Conservation (phyloP, 2,113 vertebrate species). For the Regulus satrapa region DNA sequence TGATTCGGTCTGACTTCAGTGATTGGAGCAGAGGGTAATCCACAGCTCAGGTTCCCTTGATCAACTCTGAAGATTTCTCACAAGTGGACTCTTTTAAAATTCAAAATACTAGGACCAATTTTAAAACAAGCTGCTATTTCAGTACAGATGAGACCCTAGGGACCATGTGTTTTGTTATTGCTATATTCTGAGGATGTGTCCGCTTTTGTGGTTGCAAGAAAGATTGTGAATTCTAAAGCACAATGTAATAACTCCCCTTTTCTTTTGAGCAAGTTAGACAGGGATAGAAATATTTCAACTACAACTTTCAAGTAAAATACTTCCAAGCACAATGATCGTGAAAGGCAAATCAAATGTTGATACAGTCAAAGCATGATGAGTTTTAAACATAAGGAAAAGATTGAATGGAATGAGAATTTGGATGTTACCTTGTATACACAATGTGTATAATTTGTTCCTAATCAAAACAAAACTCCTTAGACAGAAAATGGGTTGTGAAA, state of each 20-base stretch:
- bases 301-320: neutral
- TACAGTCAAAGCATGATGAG: neutral
- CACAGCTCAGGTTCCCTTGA: accelerated
- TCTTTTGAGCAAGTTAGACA: neutral
- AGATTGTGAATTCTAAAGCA: neutral
- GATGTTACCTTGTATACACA: neutral
- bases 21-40: neutral
- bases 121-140: neutral
- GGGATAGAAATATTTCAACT: neutral
- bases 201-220: neutral
- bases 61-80: neutral
- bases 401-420: neutral
- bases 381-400: neutral
- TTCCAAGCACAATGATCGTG: neutral
- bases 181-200: neutral
- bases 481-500: neutral
- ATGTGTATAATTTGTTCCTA: constrained; percentile 2
- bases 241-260: neutral
- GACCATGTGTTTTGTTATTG: neutral
- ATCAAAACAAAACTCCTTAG: constrained; percentile 2
- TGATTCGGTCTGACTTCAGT: neutral
- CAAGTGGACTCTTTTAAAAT: neutral
- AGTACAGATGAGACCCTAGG: neutral
- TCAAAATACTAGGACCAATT: neutral
- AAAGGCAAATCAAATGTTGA: neutral